Base-by-base conservation (phyloP, 1,140 invertebrate species). In the Brachystomella parvula region DNA sequence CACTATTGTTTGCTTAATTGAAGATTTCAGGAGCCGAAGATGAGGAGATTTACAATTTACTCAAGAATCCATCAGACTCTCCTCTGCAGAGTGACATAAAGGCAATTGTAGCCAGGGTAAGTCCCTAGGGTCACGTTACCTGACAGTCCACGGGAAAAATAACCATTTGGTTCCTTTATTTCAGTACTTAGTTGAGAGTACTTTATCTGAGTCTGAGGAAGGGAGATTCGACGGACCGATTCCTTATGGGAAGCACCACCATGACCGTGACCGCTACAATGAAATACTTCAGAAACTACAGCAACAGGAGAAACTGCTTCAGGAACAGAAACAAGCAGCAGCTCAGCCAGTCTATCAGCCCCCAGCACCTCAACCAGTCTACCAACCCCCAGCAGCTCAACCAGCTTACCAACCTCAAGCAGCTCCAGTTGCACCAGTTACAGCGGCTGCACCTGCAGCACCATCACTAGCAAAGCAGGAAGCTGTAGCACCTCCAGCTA, bases 251-350 rank as follows among this genome's bases (percentile, higher is more conserved):
- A 53, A 53, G 9, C 49, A 53, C 21, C 12, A 24, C 6, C 49
- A 53, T 26, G n/a, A 44, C 39, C 49, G 49, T 9, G 49, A 53
- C 21, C 49, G 49, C 6, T 53, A 53, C 21, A 53, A 53, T 53
- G 49, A 53, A 9, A 12, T 53, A 6, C 24, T 53, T 6, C 49
- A 53, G 24, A 53, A 53, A 53, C 24, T 53, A 26, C 49, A 53
- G 24, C 12, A 53, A 26, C 49, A 53, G 24, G 35, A 39, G 35
- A 39, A 39, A 39, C 35, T 6, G 19, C 19, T 39, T 6, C 35
- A 39, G 35, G 35, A 39, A 19, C 19, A 9, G 19, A 39, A 39
- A n/a, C n/a, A n/a, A n/a, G n/a, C n/a, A n/a, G n/a, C n/a, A n/a
- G n/a, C n/a, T n/a, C n/a, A n/a, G n/a, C n/a, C n/a, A n/a, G n/a